Base-by-base conservation (phyloP, 1,140 invertebrate species). In the Apolygus lucorum region DNA sequence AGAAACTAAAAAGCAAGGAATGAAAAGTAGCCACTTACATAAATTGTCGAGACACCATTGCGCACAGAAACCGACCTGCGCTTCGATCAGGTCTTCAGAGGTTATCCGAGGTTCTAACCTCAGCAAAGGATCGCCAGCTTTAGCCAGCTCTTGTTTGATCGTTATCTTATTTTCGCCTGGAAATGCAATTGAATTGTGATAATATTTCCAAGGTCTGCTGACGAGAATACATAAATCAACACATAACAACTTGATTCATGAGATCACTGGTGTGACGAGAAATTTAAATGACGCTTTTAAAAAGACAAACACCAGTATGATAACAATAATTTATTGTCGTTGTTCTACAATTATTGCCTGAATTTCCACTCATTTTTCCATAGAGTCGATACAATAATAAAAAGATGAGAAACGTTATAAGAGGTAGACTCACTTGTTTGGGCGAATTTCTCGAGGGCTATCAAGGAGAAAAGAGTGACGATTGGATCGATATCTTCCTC, bases 41-140 rank as follows among this genome's bases (percentile, higher is more conserved):
- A 95, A 81, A 79, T 97, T 97, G 82, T 97, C 95, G 67, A 97
- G 84, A 74, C 88, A 89, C 93, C 93, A 97, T 72, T 91, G 88
- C 52, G 93, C 90, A 82, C 92, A 95, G 78, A 96, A 96, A 52
- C 92, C 92, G 73, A 95, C 91, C 84, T 96, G 92, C 71, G 92
- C 82, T 75, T 85, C 83, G 54, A 87, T 79, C 74, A 82, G 87
- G 77, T 90, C 82, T 24, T 77, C 77, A 66, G 84, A 81, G 69
- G 81, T 77, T 4, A 81, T 77, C 79, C 84, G 86, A 70, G 80
- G 80, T 79, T 93, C 91, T 71, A 94, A 78, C 67, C 76, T 77
- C 68, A 87, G 73, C 26, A 92, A 79, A 54, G 86, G 90, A 80
- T 90, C 86, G 59, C 82, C 80, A 22, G 80, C 74, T 28, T 73